phyloP scores from a whole-genome alignment of 2,113 vertebrate genomes.

The Eudorcas thomsonii region DNA sequence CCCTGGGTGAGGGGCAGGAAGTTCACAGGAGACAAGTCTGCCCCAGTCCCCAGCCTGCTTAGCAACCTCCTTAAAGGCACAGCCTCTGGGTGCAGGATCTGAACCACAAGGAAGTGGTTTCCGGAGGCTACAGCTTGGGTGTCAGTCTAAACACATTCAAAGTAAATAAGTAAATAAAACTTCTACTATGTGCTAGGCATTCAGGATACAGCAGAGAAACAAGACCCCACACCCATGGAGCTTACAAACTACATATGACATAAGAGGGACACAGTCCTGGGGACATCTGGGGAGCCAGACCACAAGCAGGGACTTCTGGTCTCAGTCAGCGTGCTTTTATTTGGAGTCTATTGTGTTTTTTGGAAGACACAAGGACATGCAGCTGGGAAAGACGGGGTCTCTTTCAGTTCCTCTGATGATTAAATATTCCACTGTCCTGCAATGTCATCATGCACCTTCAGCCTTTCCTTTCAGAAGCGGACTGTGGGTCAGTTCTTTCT shows the following conservation, averaged over 20 bases:
- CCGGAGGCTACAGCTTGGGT: background rate
- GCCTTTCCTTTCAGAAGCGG: background rate
- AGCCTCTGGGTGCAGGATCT: background rate
- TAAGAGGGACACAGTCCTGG: fast-evolving
- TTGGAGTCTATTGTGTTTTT: background rate
- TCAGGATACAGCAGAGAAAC: background rate
- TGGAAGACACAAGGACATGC: background rate
- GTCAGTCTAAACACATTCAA: background rate
- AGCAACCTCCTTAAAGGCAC: background rate
- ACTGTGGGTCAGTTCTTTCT: background rate
- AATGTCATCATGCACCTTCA: fast-evolving
- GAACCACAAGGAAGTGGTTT: background rate
- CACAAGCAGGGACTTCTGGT: background rate
- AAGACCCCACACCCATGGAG: background rate
- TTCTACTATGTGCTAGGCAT: background rate
- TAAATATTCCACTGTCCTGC: background rate
- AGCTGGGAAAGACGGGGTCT: background rate
- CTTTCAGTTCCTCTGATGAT: background rate
- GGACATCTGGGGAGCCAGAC: fast-evolving
- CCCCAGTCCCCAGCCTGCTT: background rate
- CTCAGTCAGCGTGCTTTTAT: background rate
- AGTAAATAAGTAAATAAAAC: background rate
- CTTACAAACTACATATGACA: background rate
- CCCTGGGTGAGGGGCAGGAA: background rate
- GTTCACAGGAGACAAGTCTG: background rate